Percentiles rank a stretch among this genome's conserved stretches.
Conservation (phyloP, 2,113 vertebrate genomes). For the Asarcornis scutulata region DNA sequence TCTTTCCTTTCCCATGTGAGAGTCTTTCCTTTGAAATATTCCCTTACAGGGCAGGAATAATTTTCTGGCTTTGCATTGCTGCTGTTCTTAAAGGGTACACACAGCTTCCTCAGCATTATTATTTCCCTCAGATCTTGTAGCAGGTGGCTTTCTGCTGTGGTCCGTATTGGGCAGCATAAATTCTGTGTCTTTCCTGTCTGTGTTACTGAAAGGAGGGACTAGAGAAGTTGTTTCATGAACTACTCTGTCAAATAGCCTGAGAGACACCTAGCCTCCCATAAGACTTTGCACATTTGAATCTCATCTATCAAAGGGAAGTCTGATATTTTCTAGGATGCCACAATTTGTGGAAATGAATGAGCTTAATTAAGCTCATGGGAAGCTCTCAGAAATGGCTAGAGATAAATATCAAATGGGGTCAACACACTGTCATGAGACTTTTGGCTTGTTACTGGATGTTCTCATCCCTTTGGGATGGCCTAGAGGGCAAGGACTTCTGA, state of each 20-base stretch:
- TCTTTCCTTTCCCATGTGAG: not conserved
- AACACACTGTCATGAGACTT: slow-evolving; percentile 72
- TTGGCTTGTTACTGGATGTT: slow-evolving; percentile 72
- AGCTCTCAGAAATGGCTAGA: slow-evolving; percentile 59
- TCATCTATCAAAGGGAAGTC: slow-evolving; percentile 58
- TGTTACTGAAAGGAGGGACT: not conserved
- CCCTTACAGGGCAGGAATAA: not conserved
- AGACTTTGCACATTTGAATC: slow-evolving; percentile 58
- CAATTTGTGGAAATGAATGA: slow-evolving; percentile 65
- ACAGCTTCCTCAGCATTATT: not conserved
- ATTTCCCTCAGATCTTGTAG: not conserved
- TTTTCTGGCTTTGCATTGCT: not conserved
- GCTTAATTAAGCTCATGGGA: slow-evolving; percentile 72
- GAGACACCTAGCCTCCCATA: slow-evolving; percentile 54
- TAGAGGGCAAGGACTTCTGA: slow-evolving; percentile 65
- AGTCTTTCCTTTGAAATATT: not conserved
- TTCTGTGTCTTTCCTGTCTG: not conserved
- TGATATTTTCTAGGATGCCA: slow-evolving; percentile 62
- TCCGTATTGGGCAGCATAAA: not conserved
- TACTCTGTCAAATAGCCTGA: slow-evolving; percentile 52
- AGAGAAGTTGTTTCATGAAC: slow-evolving; percentile 2
- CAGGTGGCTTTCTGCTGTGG: not conserved
- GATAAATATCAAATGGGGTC: slow-evolving; percentile 71
- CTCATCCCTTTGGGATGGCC: slow-evolving; percentile 67
- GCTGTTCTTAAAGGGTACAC: not conserved